A percentile compares a stretch with the other conserved stretches of the same genome.
Conservation (phyloP, 2,888 invertebrate genomes). For the Melanophora roralis region DNA sequence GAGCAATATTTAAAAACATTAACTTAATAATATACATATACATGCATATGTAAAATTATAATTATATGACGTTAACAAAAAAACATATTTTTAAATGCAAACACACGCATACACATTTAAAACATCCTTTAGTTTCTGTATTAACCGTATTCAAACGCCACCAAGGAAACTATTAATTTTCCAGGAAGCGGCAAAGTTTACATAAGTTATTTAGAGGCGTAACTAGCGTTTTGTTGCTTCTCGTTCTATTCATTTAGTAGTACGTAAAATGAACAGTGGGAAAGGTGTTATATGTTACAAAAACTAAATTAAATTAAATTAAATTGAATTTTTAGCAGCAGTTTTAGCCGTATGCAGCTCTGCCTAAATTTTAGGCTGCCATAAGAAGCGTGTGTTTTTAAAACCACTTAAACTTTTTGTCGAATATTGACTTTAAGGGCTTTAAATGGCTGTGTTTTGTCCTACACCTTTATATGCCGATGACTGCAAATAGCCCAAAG, state of each 20-base stretch:
- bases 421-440: too few species aligned
- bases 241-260: not conserved
- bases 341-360: too few species aligned
- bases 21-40: constrained; percentile 59
- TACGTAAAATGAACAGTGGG: not conserved
- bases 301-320: too few species aligned
- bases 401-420: too few species aligned
- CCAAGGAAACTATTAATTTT: constrained; percentile 43
- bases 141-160: not conserved
- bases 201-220: constrained; percentile 41
- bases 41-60: constrained; percentile 42
- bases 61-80: constrained; percentile 33
- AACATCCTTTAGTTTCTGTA: constrained; percentile 45
- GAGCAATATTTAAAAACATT: constrained; percentile 49
- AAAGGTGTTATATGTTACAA: not conserved
- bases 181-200: not conserved
- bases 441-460: too few species aligned
- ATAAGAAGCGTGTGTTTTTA: too few species aligned
- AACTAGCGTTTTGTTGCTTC: constrained; percentile 24
- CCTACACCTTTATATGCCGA: too few species aligned
- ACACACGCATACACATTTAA: constrained; percentile 23
- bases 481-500: too few species aligned
- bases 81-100: constrained; percentile 23
- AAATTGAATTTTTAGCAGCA: not conserved
- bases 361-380: too few species aligned